These are phyloP conservation scores for Strix uralensis DNA, from an alignment of 2,113 vertebrate species.

Conservation along the genomic window DNA sequence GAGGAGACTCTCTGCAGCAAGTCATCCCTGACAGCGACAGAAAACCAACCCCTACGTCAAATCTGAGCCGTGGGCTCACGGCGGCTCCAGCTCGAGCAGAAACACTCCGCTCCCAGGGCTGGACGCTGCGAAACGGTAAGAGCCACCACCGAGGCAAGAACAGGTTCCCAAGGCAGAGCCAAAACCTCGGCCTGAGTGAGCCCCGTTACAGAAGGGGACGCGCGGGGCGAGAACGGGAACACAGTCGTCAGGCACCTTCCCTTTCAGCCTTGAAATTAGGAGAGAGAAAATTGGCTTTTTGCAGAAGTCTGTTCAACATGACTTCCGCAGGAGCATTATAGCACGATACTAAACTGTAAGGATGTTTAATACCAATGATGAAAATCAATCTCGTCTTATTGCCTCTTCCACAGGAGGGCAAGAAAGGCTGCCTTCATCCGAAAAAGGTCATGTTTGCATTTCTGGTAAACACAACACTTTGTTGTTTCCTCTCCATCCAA, in stretches of 20 bases:
- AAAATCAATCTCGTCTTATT: neutral
- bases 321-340: neutral
- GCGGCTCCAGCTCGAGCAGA: accelerated
- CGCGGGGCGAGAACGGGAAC: accelerated
- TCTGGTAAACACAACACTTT: neutral
- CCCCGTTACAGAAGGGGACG: neutral
- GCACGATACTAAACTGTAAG: neutral
- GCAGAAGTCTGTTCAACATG: neutral
- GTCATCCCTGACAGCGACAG: accelerated
- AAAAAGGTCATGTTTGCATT: slow-evolving; percentile 56
- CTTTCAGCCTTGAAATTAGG: accelerated
- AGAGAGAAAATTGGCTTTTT: neutral
- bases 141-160: neutral
- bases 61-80: accelerated
- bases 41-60: accelerated
- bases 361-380: neutral
- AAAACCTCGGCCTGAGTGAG: accelerated
- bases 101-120: neutral
- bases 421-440: neutral
- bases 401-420: neutral
- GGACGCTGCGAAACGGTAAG: accelerated
- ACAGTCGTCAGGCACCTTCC: accelerated
- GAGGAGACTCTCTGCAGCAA: neutral
- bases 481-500: slow-evolving; percentile 18
- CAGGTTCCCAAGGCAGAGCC: neutral